Percentiles rank a stretch among this genome's conserved stretches.
Evolutionary conservation across 1,140 invertebrate species (phyloP).

Genomic region (Cydia strobilella): DNA sequence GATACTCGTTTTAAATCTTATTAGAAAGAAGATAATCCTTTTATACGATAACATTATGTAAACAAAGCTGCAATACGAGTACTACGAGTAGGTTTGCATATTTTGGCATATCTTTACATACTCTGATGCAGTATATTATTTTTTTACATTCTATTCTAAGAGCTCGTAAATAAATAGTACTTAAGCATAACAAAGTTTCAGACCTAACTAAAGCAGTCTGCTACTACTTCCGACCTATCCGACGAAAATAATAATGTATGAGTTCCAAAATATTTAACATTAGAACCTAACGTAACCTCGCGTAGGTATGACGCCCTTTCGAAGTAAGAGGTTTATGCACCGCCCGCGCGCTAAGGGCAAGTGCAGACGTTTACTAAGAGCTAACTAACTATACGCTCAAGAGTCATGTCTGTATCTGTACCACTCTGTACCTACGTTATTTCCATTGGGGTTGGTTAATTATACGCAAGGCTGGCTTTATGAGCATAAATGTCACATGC

Average conservation of each 20-base stretch:
- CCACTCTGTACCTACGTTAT: neutral
- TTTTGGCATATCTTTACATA: too few relatives aligned
- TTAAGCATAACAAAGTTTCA: too few relatives aligned
- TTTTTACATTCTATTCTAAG: too few relatives aligned
- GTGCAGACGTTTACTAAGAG: neutral
- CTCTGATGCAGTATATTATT: too few relatives aligned
- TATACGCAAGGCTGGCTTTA: neutral
- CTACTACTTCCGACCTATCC: too few relatives aligned
- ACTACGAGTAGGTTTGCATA: too few relatives aligned
- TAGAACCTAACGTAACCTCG: neutral
- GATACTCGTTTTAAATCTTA: neutral
- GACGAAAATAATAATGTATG: too few relatives aligned
- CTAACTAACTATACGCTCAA: neutral
- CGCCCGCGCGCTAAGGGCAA: neutral
- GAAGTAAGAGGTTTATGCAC: neutral
- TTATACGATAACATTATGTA: too few relatives aligned
- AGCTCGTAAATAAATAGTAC: too few relatives aligned
- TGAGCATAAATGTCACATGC: neutral
- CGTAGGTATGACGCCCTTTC: neutral
- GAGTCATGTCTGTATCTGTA: neutral
- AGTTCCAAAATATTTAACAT: too few relatives aligned
- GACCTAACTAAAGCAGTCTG: too few relatives aligned
- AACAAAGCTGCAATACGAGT: too few relatives aligned
- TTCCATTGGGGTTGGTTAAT: neutral
- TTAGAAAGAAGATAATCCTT: neutral